A percentile compares a stretch with the other conserved stretches of the same genome.
Evolutionary conservation across 2,888 invertebrate genomes (phyloP).

Genomic region (Caenorhabditis afra): DNA sequence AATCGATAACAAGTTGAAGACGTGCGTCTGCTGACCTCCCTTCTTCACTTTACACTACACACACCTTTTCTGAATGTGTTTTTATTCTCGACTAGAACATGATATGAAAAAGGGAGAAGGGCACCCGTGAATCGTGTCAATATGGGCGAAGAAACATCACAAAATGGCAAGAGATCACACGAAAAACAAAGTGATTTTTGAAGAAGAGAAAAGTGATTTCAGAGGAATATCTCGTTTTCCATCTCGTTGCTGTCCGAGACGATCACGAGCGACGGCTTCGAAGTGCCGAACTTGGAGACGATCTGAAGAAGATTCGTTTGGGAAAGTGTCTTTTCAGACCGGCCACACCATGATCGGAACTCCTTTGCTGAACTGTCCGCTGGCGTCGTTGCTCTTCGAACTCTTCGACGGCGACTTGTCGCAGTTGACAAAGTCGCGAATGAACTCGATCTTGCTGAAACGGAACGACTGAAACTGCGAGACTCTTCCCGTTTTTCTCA

Average conservation of each 20-base stretch:
- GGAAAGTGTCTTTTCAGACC: not conserved
- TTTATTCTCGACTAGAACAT: slow-evolving; percentile 8
- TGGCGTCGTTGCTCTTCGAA: slow-evolving; percentile 35
- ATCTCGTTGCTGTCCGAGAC: slow-evolving; percentile 39
- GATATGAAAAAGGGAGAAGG: slow-evolving; percentile 20
- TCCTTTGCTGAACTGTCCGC: slow-evolving; percentile 50
- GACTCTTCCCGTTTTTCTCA: too few relatives aligned
- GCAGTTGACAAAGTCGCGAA: slow-evolving; percentile 54
- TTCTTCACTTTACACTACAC: slow-evolving; percentile 20
- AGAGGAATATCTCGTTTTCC: slow-evolving; percentile 53
- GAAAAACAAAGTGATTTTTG: not conserved
- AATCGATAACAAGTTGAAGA: slow-evolving; percentile 40
- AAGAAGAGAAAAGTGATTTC: slow-evolving; percentile 10
- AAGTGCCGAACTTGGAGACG: slow-evolving; percentile 29
- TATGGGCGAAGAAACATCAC: slow-evolving; percentile 24
- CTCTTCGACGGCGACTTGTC: slow-evolving; percentile 32
- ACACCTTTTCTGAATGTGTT: not conserved
- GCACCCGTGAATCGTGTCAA: slow-evolving; percentile 27
- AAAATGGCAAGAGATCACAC: slow-evolving; percentile 36
- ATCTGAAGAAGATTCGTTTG: slow-evolving; percentile 2
- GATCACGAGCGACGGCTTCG: slow-evolving; percentile 27
- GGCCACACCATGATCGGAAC: slow-evolving; percentile 28
- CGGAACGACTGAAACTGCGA: too few relatives aligned
- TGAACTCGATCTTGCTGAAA: slow-evolving; percentile 57
- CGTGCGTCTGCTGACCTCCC: too few relatives aligned